phyloP scores from a whole-genome alignment of 2,113 vertebrate genomes.

The Sapajus apella region DNA sequence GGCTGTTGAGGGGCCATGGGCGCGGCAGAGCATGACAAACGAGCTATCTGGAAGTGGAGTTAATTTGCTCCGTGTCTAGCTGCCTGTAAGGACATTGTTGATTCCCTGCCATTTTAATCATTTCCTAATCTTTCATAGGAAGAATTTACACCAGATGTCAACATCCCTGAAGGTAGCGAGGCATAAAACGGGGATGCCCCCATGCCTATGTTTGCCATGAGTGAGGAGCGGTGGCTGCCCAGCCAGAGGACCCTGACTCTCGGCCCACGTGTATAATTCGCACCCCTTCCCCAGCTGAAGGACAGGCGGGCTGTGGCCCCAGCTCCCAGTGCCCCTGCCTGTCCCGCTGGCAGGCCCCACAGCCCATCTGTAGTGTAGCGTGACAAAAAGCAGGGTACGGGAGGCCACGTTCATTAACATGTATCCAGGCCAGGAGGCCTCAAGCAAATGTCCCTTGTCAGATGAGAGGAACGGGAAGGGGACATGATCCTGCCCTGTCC shows the following conservation, averaged over 20 bases:
- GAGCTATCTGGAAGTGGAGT: background rate
- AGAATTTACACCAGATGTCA: background rate
- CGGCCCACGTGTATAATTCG: background rate
- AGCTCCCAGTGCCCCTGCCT: background rate
- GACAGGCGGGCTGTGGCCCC: background rate
- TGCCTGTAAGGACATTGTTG: background rate
- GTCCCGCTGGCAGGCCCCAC: background rate
- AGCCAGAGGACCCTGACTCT: background rate
- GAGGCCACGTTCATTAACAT: background rate
- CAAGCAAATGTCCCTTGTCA: background rate
- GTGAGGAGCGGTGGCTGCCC: background rate
- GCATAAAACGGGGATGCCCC: background rate
- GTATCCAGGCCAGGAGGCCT: background rate
- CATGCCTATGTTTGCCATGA: accelerated
- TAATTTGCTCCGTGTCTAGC: accelerated
- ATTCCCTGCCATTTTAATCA: background rate
- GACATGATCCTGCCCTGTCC: background rate
- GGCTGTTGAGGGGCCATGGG: accelerated
- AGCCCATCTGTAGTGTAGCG: accelerated
- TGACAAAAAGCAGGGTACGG: background rate
- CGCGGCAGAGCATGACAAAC: accelerated
- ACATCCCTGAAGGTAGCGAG: background rate
- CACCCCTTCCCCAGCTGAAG: background rate
- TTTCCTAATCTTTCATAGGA: background rate
- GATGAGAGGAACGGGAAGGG: background rate